phyloP scores from a whole-genome alignment of 2,797 vertebrate genomes.

The Hyperoplus lanceolatus region DNA sequence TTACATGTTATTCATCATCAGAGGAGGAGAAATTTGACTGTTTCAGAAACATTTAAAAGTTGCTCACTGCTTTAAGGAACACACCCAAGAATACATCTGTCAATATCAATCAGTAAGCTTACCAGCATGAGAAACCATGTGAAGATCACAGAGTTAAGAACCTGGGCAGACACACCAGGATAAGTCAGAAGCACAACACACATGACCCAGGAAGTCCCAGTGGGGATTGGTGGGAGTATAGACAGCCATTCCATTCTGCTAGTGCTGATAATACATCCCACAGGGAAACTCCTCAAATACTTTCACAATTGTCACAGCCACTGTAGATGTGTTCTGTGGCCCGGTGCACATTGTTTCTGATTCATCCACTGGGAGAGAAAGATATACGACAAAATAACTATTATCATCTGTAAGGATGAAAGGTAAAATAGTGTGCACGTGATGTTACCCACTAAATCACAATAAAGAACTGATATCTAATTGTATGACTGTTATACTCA shows the following conservation, averaged over 20 bases:
- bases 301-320: conserved; percentile 34
- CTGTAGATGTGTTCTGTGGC: conserved; percentile 32
- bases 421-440: too few relatives aligned
- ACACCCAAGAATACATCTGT: conserved; percentile 5
- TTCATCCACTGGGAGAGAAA: neutral
- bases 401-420: too few relatives aligned
- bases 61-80: neutral
- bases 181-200: conserved; percentile 25
- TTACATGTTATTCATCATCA: too few relatives aligned
- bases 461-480: too few relatives aligned
- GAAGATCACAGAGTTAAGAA: conserved; percentile 28
- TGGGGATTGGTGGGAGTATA: conserved; percentile 27
- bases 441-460: too few relatives aligned
- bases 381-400: too few relatives aligned
- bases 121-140: neutral
- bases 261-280: conserved; percentile 43
- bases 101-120: conserved; percentile 2
- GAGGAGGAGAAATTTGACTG: too few relatives aligned
- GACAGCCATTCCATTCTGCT: conserved; percentile 40
- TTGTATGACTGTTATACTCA: too few relatives aligned
- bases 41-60: too few relatives aligned
- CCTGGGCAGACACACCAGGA: conserved; percentile 14
- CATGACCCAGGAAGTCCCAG: conserved; percentile 38
- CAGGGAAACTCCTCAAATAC: conserved; percentile 38
- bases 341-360: conserved; percentile 18